Evolutionary conservation across 2,888 invertebrate genomes (phyloP), one percentile per base, ranked within the genome.

Genomic region (Coleophora flavipennella): DNA sequence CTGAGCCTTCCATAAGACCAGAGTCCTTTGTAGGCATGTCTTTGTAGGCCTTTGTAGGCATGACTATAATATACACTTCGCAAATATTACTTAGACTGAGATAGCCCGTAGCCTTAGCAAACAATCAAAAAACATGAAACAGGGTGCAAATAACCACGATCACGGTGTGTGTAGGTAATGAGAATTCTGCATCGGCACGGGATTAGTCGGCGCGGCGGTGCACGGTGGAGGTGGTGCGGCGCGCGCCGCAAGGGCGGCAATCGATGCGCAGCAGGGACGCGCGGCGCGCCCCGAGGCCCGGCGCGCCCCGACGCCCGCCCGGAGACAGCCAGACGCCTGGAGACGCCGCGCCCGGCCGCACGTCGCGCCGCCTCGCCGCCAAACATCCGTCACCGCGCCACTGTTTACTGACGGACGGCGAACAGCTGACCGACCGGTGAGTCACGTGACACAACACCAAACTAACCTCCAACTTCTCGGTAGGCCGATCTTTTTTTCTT

Each of bases 261-360:
- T 76, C 76, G 86, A 87, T 87, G 87, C 80, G 80, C 74, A 11
- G 79, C 72, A 77, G 77, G 77, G 72, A 66, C 70, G 77, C 70
- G 76, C 78, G 8, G 28, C 8, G 8, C n/a, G 84, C 78, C 86
- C 75, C 88, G 85, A 86, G 86, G 85, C 81, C 84, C 20, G 20
- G 20, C 20, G 20, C 60, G 64, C 70, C 67, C 69, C 65, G 76
- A 60, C 81, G 81, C 83, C 81, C 75, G 85, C 67, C 59, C 73
- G 20, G 20, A 83, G 87, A 86, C 86, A 83, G 77, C 76, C 86
- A 86, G 86, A 87, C 87, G 86, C 83, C 86, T 75, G 77, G 79
- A 62, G 85, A 84, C 66, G 80, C 68, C 85, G 60, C 77, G 76
- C 57, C 86, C 57, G 72, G 60, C 50, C 68, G 62, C 70, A 77